Evolutionary conservation across 2,113 vertebrate species (phyloP), one percentile per base, ranked within the genome.

Genomic region (Urocynchramus pylzowi): DNA sequence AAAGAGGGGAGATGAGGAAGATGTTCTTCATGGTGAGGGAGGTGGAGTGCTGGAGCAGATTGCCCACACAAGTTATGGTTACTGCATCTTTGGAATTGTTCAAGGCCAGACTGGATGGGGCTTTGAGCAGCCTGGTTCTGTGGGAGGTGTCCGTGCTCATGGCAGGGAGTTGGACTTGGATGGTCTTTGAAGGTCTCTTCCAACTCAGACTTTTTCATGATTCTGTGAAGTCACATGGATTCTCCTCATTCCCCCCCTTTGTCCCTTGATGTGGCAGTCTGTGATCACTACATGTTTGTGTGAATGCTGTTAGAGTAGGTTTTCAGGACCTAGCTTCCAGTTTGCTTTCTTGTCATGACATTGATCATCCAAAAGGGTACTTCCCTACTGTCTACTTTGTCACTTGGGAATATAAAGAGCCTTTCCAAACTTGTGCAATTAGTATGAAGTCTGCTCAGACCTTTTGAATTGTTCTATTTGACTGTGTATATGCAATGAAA

Each of bases 71-170:
- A 24, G 22, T 7, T 87, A 19, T 18, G 39, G 39, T 3, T 54
- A 37, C 22, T 1, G 1, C 14, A 1, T 77, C 3, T 1, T 0
- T 81, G 53, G 23, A 13, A 42, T 14, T 47, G 60, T 82, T 82
- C 18, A 74, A 44, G 20, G 24, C 3, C 21, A 22, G 16, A 6
- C 7, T 61, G 37, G 18, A 30, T 11, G 21, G 21, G 28, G 26
- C 42, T 71, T 49, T 39, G 47, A 49, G 31, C 11, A 84, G 24
- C 26, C 14, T 54, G 15, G 1, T 31, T 20, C 44, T 18, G 33
- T 84, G 18, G 4, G 19, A 59, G n/a, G 4, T 54, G 22, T 71
- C 44, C 0, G 1, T 87, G 73, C 20, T 63, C 5, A 1, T 21
- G 41, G 31, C 33, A 52, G 26, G 12, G 8, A 6, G 7, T 12